phyloP scores from a whole-genome alignment of 2,113 vertebrate species.

The Laterallus jamaicensis region DNA sequence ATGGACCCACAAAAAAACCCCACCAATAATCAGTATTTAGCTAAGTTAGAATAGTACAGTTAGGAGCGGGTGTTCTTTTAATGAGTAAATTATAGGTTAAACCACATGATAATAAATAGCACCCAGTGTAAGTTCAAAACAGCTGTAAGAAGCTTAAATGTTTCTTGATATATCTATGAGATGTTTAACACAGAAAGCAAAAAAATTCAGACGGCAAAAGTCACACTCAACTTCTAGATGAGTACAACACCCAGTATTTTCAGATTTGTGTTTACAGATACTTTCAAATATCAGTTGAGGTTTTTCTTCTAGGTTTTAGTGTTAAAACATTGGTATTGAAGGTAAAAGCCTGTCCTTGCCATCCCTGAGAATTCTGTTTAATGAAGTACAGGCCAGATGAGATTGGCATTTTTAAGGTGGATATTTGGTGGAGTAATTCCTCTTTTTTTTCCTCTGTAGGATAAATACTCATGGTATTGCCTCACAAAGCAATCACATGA shows the following conservation, averaged over 20 bases:
- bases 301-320: background rate
- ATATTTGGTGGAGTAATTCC: background rate
- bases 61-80: background rate
- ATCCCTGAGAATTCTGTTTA: background rate
- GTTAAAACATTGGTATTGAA: background rate
- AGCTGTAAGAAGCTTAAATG: fast-evolving
- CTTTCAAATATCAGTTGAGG: background rate
- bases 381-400: background rate
- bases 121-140: background rate
- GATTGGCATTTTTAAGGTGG: background rate
- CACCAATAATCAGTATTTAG: background rate
- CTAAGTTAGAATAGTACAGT: background rate
- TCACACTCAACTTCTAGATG: background rate
- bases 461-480: background rate
- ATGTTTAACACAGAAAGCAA: background rate
- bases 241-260: background rate
- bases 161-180: background rate
- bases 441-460: background rate
- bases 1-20: too few relatives aligned
- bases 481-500: background rate
- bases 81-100: background rate
- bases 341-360: background rate
- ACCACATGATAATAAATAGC: background rate
- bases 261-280: background rate
- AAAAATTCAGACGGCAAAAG: background rate